Conservation (phyloP, 2,113 vertebrate species). For the Semnornis frantzii region DNA sequence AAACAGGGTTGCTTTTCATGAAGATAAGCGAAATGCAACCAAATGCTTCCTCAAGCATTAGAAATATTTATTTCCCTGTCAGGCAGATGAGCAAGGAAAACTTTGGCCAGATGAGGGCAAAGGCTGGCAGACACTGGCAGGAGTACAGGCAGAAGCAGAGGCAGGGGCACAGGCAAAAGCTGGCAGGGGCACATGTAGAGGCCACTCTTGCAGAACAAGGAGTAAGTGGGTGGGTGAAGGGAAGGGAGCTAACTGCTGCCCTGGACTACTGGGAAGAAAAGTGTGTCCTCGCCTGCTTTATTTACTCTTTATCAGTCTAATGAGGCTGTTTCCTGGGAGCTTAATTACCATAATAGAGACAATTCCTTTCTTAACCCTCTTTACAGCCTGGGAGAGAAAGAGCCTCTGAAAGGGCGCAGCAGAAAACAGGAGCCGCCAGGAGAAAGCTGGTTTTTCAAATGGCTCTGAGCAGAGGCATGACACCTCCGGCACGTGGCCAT, state of each 20-base stretch:
- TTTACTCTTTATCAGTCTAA: constrained; percentile 71
- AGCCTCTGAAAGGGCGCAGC: background rate
- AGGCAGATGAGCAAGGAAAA: background rate
- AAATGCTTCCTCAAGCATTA: background rate
- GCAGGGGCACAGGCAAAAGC: background rate
- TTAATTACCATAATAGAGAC: constrained; percentile 63
- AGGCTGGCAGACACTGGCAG: background rate
- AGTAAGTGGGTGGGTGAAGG: background rate
- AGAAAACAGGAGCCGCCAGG: background rate
- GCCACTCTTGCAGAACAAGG: background rate
- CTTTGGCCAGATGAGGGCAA: too few relatives aligned
- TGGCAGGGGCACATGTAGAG: background rate
- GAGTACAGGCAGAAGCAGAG: background rate
- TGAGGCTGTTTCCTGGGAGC: constrained; percentile 71
- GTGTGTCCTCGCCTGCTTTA: constrained; percentile 33
- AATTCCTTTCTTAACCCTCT: constrained; percentile 50
- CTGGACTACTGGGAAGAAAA: background rate
- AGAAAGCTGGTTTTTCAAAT: background rate
- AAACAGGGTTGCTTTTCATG: background rate
- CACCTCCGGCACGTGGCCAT: background rate
- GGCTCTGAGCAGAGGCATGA: background rate
- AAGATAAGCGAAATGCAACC: background rate
- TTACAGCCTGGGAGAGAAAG: constrained; percentile 35
- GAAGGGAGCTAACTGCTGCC: background rate
- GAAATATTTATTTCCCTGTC: background rate